Percentiles rank a stretch among this genome's conserved stretches.
phyloP scores from a whole-genome alignment of 2,113 vertebrate genomes.

The Microcebus ravelobensis region DNA sequence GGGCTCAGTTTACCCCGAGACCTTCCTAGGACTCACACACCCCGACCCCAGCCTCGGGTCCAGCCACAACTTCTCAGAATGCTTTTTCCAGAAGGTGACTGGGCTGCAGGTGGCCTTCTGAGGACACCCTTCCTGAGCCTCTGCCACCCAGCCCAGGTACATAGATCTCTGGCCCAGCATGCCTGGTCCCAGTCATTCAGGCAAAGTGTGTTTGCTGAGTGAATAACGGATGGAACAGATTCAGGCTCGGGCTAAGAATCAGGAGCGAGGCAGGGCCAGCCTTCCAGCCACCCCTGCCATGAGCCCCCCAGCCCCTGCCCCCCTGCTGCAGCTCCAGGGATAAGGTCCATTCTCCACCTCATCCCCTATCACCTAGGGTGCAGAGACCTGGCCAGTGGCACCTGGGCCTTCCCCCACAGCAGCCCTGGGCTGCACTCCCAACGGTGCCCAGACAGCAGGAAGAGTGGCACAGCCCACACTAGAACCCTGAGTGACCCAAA shows the following conservation, averaged over 20 bases:
- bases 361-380: neutral
- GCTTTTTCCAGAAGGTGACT: neutral
- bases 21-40: neutral
- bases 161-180: neutral
- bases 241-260: neutral
- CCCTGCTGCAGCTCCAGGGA: neutral
- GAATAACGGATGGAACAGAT: neutral
- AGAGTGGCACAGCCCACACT: neutral
- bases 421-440: neutral
- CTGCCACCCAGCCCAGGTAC: neutral
- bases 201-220: neutral
- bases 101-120: neutral
- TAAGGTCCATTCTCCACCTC: neutral
- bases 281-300: neutral
- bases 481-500: neutral
- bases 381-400: neutral
- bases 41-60: too few species aligned
- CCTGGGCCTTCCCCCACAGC: neutral
- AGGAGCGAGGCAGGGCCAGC: neutral
- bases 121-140: neutral
- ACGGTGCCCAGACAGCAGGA: neutral
- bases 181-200: neutral
- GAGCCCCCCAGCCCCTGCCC: neutral
- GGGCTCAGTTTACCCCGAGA: neutral
- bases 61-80: neutral